A percentile compares a stretch with the other conserved stretches of the same genome.
phyloP scores from a whole-genome alignment of 1,140 invertebrate genomes.

The Drosophila carrolli region DNA sequence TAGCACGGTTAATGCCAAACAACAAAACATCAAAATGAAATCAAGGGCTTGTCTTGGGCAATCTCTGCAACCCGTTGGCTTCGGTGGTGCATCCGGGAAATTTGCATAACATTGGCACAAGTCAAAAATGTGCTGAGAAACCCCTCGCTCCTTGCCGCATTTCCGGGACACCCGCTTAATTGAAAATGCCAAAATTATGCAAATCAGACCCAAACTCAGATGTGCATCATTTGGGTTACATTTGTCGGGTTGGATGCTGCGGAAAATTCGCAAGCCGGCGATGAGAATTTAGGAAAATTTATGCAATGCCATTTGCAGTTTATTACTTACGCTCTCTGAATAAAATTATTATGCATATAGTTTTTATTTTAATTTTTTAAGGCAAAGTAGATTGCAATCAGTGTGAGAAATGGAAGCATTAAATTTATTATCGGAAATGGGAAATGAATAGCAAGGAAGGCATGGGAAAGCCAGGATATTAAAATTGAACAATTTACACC shows the following conservation, averaged over 20 bases:
- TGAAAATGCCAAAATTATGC: conserved; percentile 79
- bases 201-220: conserved; percentile 49
- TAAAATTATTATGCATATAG: conserved; percentile 51
- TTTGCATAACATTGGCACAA: conserved; percentile 84
- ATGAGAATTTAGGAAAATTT: conserved; percentile 48
- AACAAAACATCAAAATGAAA: conserved; percentile 75
- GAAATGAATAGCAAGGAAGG: not conserved
- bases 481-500: not conserved
- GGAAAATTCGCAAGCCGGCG: conserved; percentile 46
- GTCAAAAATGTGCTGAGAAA: conserved; percentile 60
- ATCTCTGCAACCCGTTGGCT: conserved; percentile 28
- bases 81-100: conserved; percentile 38
- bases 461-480: conserved; percentile 8
- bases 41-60: conserved; percentile 40
- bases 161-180: conserved; percentile 56
- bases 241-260: conserved; percentile 27
- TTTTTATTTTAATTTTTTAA: conserved; percentile 11
- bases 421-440: not conserved
- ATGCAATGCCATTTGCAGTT: conserved; percentile 65
- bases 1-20: conserved; percentile 76
- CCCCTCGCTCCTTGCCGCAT: conserved; percentile 20
- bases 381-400: conserved; percentile 58
- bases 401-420: conserved; percentile 53
- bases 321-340: conserved; percentile 37
- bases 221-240: conserved; percentile 66